Percentiles rank a stretch among this genome's conserved stretches.
Conservation (phyloP, 2,113 vertebrate genomes). For the Callospermophilus lateralis region DNA sequence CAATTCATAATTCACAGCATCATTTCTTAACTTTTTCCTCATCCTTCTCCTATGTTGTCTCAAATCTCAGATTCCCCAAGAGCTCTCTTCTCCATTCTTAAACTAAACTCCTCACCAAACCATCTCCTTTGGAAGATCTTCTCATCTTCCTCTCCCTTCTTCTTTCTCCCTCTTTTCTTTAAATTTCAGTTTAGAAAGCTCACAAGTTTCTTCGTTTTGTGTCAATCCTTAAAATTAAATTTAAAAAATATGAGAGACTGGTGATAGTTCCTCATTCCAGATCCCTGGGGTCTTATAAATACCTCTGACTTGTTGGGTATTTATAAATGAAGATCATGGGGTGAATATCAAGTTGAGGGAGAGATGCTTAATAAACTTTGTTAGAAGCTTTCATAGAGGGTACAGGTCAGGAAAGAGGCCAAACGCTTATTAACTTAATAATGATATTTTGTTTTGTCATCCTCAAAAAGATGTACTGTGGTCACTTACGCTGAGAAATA, state of each 20-base stretch:
- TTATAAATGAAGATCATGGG: not conserved
- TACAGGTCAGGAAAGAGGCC: not conserved
- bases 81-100: not conserved
- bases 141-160: not conserved
- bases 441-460: not conserved
- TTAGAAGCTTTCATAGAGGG: not conserved
- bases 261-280: not conserved
- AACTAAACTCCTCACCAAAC: not conserved
- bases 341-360: not conserved
- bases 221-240: not conserved
- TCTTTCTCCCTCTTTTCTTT: not conserved
- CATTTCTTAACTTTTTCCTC: not conserved
- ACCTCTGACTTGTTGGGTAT: not conserved
- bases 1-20: not conserved
- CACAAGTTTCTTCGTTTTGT: not conserved
- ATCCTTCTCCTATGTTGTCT: not conserved
- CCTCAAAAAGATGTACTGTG: not conserved
- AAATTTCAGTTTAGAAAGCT: slow-evolving; percentile 32
- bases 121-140: not conserved
- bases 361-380: not conserved
- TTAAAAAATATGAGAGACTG: not conserved
- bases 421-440: not conserved
- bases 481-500: slow-evolving; percentile 8
- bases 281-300: not conserved
- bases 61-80: not conserved